These are phyloP conservation scores for Diploptera punctata DNA, from an alignment of 2,888 invertebrate genomes.

Conservation along the genomic window DNA sequence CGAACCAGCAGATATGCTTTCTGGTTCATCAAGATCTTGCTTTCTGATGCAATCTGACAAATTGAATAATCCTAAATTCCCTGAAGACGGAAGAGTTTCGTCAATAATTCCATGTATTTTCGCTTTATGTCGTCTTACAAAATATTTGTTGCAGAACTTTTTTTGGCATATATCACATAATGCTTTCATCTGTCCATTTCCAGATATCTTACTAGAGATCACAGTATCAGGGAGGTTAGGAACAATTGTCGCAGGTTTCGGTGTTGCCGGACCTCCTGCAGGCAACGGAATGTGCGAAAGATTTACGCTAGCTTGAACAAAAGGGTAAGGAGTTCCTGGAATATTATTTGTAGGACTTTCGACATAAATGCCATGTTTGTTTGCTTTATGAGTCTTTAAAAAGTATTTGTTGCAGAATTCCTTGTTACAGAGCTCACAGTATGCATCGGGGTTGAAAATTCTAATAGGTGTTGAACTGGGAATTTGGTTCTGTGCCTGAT, in stretches of 20 bases:
- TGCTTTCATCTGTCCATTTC: constrained; percentile 48
- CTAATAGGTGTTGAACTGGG: constrained; percentile 51
- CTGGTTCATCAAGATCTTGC: constrained; percentile 31
- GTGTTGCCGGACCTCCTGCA: not conserved
- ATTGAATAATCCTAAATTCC: not conserved
- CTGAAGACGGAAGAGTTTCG: not conserved
- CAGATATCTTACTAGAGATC: not conserved
- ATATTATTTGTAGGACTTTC: constrained; percentile 50
- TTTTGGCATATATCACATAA: constrained; percentile 76
- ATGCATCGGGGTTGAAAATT: constrained; percentile 96
- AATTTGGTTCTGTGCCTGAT: not conserved
- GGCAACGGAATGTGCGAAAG: constrained; percentile 37
- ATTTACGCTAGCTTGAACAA: constrained; percentile 35
- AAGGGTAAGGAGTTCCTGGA: constrained; percentile 19
- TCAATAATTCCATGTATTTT: constrained; percentile 67
- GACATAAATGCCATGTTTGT: constrained; percentile 94
- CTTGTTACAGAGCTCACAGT: constrained; percentile 96
- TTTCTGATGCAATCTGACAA: constrained; percentile 20
- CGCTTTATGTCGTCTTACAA: constrained; percentile 72
- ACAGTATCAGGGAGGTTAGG: not conserved
- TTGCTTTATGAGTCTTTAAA: constrained; percentile 96
- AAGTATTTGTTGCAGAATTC: constrained; percentile 99
- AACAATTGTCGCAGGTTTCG: not conserved
- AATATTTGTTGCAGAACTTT: constrained; percentile 75
- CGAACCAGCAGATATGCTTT: constrained; percentile 36